Percentiles rank a stretch among this genome's conserved stretches.
These are phyloP conservation scores for Gnathochromis pfefferi DNA, from an alignment of 2,113 vertebrate genomes.

Conservation along the genomic window DNA sequence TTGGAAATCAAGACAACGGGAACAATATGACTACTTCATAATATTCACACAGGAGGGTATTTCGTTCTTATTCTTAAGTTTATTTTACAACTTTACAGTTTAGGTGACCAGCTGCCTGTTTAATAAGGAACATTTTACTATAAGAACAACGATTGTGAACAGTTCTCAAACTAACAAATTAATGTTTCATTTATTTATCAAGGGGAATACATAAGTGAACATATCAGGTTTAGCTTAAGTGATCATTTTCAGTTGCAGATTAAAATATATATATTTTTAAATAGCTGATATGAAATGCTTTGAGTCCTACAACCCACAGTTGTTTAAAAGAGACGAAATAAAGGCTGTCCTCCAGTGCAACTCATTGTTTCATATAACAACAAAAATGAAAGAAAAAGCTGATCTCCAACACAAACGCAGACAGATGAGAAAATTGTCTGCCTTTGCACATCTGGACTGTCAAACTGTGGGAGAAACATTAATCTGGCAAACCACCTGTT, in stretches of 20 bases:
- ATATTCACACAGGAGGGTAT: neutral
- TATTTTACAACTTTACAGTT: slow-evolving; percentile 3
- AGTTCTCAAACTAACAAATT: neutral
- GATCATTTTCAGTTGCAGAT: neutral
- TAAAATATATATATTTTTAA: neutral
- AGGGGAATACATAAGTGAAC: neutral
- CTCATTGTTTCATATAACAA: neutral
- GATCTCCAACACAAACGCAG: neutral
- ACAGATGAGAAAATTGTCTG: neutral
- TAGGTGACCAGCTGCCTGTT: neutral
- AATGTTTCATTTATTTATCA: neutral
- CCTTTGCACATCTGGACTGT: neutral
- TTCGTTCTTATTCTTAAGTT: slow-evolving; percentile 1
- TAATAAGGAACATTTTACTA: neutral
- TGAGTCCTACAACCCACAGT: neutral
- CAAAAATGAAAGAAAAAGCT: neutral
- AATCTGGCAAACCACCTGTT: slow-evolving; percentile 8
- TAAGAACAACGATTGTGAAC: neutral
- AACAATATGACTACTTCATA: slow-evolving; percentile 3
- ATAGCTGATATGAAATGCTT: neutral
- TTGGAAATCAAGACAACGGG: slow-evolving; percentile 7
- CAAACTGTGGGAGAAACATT: neutral
- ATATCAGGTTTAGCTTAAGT: neutral
- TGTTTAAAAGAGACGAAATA: neutral
- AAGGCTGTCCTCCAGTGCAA: neutral